Percentiles rank a stretch among this genome's conserved stretches.
Conservation (phyloP, 2,888 invertebrate genomes). For the Spisula subtruncata region DNA sequence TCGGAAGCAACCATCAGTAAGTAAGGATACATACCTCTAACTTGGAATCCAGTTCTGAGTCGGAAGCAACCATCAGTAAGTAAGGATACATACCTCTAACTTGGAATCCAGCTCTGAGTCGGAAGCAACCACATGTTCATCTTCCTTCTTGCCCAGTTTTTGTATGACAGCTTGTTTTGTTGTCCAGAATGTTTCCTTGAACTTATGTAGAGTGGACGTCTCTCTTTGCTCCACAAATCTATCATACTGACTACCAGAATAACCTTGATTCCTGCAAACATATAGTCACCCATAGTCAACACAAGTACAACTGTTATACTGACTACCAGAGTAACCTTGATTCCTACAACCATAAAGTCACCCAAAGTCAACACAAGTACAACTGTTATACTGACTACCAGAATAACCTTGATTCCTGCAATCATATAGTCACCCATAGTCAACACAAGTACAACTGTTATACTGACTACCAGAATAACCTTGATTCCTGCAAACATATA, state of each 20-base stretch:
- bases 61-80: neutral
- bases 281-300: too few relatives aligned
- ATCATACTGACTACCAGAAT: constrained; percentile 88
- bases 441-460: too few relatives aligned
- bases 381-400: too few relatives aligned
- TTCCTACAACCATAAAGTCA: too few relatives aligned
- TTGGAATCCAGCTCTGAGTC: constrained; percentile 99
- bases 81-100: constrained; percentile 90
- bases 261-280: constrained; percentile 78
- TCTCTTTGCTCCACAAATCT: constrained; percentile 89
- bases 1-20: too few relatives aligned
- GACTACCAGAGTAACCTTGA: neutral
- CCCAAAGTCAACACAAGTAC: too few relatives aligned
- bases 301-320: neutral
- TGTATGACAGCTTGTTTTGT: constrained; percentile 98
- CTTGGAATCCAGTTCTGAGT: too few relatives aligned
- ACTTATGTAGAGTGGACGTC: constrained; percentile 87
- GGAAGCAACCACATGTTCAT: constrained; percentile 97
- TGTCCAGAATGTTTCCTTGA: constrained; percentile 97
- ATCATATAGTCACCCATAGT: too few relatives aligned
- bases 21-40: too few relatives aligned
- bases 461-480: too few relatives aligned
- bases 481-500: too few relatives aligned
- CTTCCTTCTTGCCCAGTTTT: constrained; percentile 98
- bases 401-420: too few relatives aligned